Percentiles rank a stretch among this genome's conserved stretches.
These are phyloP conservation scores for Lutjanus argentimaculatus DNA, from an alignment of 2,797 vertebrate genomes.

Conservation along the genomic window DNA sequence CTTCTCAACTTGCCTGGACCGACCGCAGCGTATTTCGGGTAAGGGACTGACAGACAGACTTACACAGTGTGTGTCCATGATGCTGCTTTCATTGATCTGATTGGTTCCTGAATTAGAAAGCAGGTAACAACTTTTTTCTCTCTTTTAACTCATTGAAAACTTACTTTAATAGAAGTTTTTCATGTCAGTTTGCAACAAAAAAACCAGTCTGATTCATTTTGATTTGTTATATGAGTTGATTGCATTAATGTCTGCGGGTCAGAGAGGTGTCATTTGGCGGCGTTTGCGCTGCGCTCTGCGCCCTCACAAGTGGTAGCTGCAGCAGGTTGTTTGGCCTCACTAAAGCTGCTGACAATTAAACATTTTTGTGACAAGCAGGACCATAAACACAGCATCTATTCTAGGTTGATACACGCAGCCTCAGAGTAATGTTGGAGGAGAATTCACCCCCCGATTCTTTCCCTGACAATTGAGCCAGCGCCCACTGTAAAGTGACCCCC, in stretches of 20 bases:
- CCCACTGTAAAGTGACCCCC: constrained; percentile 44
- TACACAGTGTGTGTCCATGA: constrained; percentile 19
- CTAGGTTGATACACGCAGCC: constrained; percentile 40
- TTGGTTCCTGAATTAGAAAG: constrained; percentile 51
- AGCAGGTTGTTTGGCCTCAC: constrained; percentile 66
- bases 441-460: constrained; percentile 41
- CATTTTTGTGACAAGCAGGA: not conserved
- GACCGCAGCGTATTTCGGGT: constrained; percentile 96
- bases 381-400: constrained; percentile 28
- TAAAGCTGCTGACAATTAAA: constrained; percentile 44
- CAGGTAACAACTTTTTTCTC: constrained; percentile 24
- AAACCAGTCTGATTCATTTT: not conserved
- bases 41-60: constrained; percentile 71
- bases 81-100: constrained; percentile 74
- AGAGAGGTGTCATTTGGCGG: constrained; percentile 54
- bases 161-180: not conserved
- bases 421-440: constrained; percentile 47
- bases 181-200: too few relatives aligned
- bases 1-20: constrained; percentile 90
- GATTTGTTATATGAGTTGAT: not conserved
- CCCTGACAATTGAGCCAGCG: constrained; percentile 62
- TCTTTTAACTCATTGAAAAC: not conserved
- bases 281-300: constrained; percentile 40
- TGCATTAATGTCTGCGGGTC: constrained; percentile 34
- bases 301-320: constrained; percentile 67